Percentiles rank a stretch among this genome's conserved stretches.
phyloP scores from a whole-genome alignment of 2,797 vertebrate species.

The Anguilla marmorata region DNA sequence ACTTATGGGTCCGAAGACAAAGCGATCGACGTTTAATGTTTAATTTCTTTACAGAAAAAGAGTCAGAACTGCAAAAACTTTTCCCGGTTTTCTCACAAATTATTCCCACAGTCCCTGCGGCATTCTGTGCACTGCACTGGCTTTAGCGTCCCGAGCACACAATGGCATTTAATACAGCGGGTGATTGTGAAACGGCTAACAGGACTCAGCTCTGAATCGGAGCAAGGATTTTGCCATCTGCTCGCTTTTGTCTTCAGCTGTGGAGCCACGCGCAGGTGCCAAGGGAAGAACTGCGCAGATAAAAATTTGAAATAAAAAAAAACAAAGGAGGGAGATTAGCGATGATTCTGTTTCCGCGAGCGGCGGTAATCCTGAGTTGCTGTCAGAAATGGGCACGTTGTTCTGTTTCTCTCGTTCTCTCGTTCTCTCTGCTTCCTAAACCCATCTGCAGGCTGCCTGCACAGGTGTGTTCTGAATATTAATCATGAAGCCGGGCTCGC shows the following conservation, averaged over 20 bases:
- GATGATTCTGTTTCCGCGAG: not conserved
- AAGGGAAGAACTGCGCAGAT: slow-evolving; percentile 8
- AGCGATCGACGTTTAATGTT: no score
- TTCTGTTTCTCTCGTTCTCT: not conserved
- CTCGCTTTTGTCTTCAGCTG: slow-evolving; percentile 7
- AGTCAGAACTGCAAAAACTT: not conserved
- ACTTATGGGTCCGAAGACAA: not conserved
- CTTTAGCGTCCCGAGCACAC: not conserved
- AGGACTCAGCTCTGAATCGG: not conserved
- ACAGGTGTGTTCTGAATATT: slow-evolving; percentile 27
- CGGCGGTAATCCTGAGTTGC: slow-evolving; percentile 15
- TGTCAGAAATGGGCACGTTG: not conserved
- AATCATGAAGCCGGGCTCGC: not conserved
- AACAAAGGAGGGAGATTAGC: slow-evolving; percentile 21
- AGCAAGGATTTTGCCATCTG: slow-evolving; percentile 26
- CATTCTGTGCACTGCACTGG: not conserved
- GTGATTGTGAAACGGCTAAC: not conserved
- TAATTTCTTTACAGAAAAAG: not conserved
- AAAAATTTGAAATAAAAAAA: not conserved
- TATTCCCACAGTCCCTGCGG: not conserved
- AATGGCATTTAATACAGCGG: not conserved
- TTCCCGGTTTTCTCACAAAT: not conserved
- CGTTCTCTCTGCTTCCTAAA: not conserved
- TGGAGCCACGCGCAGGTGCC: slow-evolving; percentile 6
- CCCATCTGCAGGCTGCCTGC: slow-evolving; percentile 14